Evolutionary conservation across 2,888 invertebrate species (phyloP).

Genomic region (Fabriciana adippe): DNA sequence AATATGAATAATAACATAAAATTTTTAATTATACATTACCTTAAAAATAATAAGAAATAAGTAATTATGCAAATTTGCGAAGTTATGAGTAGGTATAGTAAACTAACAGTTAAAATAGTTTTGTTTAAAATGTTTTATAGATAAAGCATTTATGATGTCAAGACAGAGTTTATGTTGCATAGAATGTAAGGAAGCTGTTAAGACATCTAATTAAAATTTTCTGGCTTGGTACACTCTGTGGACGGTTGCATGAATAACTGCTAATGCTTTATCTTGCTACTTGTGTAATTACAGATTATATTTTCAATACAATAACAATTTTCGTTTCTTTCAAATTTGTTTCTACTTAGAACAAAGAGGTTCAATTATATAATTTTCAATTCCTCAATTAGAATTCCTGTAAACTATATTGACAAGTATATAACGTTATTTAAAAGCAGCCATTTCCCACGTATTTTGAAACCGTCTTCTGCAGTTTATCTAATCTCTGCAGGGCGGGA

Average conservation of each 20-base stretch:
- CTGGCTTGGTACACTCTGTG: slow-evolving; percentile 18
- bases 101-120: neutral
- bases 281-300: slow-evolving; percentile 6
- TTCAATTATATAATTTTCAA: too few relatives aligned
- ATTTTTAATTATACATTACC: too few relatives aligned
- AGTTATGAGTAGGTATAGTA: neutral
- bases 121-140: slow-evolving; percentile 4
- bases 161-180: slow-evolving; percentile 13
- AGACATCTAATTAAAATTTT: slow-evolving; percentile 24
- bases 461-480: slow-evolving; percentile 66
- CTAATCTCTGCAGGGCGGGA: slow-evolving; percentile 73
- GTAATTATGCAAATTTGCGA: neutral
- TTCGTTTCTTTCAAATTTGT: neutral
- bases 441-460: slow-evolving; percentile 61
- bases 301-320: neutral
- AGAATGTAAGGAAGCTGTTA: slow-evolving; percentile 18
- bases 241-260: slow-evolving; percentile 13
- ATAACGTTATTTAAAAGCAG: slow-evolving; percentile 9
- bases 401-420: neutral
- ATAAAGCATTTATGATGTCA: slow-evolving; percentile 14
- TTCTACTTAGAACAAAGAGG: neutral
- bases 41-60: neutral
- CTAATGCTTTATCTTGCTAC: slow-evolving; percentile 11
- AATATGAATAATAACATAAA: too few relatives aligned
- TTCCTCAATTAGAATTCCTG: too few relatives aligned